These are phyloP conservation scores for Erythrocebus patas DNA, from an alignment of 2,113 vertebrate genomes.

Conservation along the genomic window DNA sequence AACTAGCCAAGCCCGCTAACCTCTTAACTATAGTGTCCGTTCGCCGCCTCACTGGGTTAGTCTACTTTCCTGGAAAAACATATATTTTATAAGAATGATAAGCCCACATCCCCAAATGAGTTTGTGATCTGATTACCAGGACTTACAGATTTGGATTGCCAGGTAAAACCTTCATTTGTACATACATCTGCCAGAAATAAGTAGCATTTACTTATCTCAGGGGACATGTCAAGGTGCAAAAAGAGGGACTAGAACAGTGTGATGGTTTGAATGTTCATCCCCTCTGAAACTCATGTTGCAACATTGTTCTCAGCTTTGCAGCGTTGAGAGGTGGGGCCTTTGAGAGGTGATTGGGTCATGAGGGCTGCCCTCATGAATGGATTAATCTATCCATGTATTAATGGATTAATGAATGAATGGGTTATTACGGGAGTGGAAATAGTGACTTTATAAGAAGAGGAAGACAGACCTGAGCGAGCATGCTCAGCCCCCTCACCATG, in stretches of 20 bases:
- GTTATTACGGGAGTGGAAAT: not conserved
- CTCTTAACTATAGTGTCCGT: not conserved
- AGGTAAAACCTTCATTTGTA: not conserved
- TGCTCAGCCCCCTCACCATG: not conserved
- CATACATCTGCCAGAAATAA: not conserved
- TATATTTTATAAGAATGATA: not conserved
- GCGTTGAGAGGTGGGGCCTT: not conserved
- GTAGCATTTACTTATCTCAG: not conserved
- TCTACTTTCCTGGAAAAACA: not conserved
- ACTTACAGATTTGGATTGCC: not conserved
- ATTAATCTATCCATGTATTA: not conserved
- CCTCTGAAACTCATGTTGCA: not conserved
- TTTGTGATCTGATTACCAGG: not conserved
- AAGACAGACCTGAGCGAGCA: not conserved
- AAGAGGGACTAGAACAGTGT: not conserved
- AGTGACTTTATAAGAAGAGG: not conserved
- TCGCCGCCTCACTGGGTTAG: not conserved
- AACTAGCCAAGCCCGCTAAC: rapidly evolving
- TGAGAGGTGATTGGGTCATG: not conserved
- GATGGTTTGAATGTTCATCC: not conserved
- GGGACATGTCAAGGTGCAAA: not conserved
- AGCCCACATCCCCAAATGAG: not conserved
- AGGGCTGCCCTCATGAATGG: not conserved
- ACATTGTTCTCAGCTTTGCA: no score
- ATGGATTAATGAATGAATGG: not conserved